Evolutionary conservation across 2,113 vertebrate species (phyloP).

Genomic region (Psammodynastes pulverulentus): DNA sequence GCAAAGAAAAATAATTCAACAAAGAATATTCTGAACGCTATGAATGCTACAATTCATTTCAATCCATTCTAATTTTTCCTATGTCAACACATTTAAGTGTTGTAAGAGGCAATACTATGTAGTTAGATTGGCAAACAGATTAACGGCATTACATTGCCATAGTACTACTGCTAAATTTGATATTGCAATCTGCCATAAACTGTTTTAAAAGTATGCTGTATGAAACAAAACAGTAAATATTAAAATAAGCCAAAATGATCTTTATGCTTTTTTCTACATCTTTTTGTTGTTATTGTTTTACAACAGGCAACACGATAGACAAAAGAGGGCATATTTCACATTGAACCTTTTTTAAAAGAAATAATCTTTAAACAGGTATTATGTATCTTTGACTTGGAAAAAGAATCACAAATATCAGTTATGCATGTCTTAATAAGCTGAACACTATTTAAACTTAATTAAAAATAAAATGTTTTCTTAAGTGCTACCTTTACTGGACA

Average conservation of each 20-base stretch:
- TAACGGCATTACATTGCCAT: not conserved
- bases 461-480: conserved; percentile 4
- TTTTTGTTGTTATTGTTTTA: not conserved
- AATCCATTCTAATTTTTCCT: not conserved
- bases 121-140: not conserved
- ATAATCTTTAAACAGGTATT: not conserved
- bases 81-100: not conserved
- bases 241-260: not conserved
- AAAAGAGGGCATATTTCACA: not conserved
- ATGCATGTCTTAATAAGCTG: not conserved
- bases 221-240: not conserved
- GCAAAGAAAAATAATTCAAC: not conserved
- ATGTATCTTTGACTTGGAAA: not conserved
- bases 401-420: not conserved
- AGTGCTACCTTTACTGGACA: not conserved
- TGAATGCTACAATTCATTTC: too few relatives aligned
- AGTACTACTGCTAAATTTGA: not conserved
- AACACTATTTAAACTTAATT: not conserved
- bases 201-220: not conserved
- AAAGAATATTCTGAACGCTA: not conserved
- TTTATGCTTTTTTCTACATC: not conserved
- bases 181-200: not conserved
- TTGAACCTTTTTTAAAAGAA: not conserved
- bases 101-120: not conserved
- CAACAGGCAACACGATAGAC: not conserved